A percentile compares a stretch with the other conserved stretches of the same genome.
Conservation (phyloP, 2,113 vertebrate genomes). For the Heterocephalus glaber region DNA sequence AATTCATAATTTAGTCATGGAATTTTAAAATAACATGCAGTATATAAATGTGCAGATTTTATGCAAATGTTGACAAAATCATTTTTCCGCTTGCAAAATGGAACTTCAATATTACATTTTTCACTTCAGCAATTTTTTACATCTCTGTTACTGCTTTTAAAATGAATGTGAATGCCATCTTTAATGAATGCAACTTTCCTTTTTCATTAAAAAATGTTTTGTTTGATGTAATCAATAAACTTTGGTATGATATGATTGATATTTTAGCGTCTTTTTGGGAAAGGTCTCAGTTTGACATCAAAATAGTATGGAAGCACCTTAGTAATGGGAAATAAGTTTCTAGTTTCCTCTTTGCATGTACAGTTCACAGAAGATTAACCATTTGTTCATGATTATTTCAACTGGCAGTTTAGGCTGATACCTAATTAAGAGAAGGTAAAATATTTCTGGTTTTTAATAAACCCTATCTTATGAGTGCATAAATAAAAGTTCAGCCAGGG, state of each 20-base stretch:
- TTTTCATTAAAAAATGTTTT: constrained; percentile 87
- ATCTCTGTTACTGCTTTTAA: constrained; percentile 86
- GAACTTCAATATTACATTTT: constrained; percentile 84
- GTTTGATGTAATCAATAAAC: constrained; percentile 90
- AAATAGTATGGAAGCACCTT: constrained; percentile 12
- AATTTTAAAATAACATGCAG: constrained; percentile 77
- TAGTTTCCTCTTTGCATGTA: constrained; percentile 19
- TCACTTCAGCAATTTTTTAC: constrained; percentile 87
- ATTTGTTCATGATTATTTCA: neutral
- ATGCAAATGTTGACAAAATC: constrained; percentile 83
- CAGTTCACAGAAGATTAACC: constrained; percentile 32
- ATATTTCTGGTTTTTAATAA: neutral
- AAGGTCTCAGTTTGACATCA: constrained; percentile 8
- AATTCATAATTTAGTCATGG: constrained; percentile 79
- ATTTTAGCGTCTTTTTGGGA: constrained; percentile 54
- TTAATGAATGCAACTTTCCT: constrained; percentile 89
- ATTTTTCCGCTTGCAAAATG: constrained; percentile 85
- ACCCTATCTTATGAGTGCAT: neutral
- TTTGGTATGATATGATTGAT: constrained; percentile 88
- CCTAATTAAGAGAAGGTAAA: neutral
- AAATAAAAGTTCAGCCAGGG: neutral
- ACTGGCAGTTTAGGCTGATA: neutral
- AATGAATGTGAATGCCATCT: constrained; percentile 88
- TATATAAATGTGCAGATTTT: constrained; percentile 83
- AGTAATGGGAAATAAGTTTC: constrained; percentile 24